These are phyloP conservation scores for Leptoclinus maculatus DNA, from an alignment of 2,797 vertebrate species.

Conservation along the genomic window DNA sequence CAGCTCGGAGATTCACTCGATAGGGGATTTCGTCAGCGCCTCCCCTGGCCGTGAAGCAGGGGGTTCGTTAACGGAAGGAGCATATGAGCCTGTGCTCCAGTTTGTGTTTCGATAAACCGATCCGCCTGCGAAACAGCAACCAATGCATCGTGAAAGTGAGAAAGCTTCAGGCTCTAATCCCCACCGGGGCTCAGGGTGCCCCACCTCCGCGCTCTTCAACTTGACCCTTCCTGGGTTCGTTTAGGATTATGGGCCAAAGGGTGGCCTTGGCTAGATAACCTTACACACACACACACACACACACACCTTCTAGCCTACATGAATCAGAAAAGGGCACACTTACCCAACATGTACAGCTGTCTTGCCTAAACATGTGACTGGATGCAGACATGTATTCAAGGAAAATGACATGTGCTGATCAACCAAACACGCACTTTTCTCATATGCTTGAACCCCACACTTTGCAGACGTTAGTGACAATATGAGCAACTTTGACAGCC, in stretches of 20 bases:
- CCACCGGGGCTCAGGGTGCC: background rate
- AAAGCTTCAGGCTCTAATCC: slow-evolving; percentile 31
- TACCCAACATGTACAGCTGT: background rate
- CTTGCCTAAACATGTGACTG: background rate
- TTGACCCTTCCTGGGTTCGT: slow-evolving; percentile 57
- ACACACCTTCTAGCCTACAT: background rate
- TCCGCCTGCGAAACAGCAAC: slow-evolving; percentile 29
- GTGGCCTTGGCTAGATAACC: slow-evolving; percentile 20
- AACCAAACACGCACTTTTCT: background rate
- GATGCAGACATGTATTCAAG: background rate
- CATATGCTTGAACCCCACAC: background rate
- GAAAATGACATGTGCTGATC: background rate
- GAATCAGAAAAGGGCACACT: background rate
- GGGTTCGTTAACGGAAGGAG: slow-evolving; percentile 37
- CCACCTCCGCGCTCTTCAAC: slow-evolving; percentile 33
- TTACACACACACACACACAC: slow-evolving; percentile 9
- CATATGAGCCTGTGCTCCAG: slow-evolving; percentile 19
- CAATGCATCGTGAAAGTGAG: slow-evolving; percentile 18
- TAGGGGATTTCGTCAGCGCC: slow-evolving; percentile 47
- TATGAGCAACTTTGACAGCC: slow-evolving; percentile 15
- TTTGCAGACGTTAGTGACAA: background rate
- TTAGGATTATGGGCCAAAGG: slow-evolving; percentile 38
- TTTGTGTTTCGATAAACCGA: slow-evolving; percentile 16
- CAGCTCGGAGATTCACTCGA: slow-evolving; percentile 42
- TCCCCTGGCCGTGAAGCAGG: slow-evolving; percentile 24